A percentile compares a stretch with the other conserved stretches of the same genome.
phyloP scores from a whole-genome alignment of 2,113 vertebrate genomes.

The Rhinolophus sinicus region DNA sequence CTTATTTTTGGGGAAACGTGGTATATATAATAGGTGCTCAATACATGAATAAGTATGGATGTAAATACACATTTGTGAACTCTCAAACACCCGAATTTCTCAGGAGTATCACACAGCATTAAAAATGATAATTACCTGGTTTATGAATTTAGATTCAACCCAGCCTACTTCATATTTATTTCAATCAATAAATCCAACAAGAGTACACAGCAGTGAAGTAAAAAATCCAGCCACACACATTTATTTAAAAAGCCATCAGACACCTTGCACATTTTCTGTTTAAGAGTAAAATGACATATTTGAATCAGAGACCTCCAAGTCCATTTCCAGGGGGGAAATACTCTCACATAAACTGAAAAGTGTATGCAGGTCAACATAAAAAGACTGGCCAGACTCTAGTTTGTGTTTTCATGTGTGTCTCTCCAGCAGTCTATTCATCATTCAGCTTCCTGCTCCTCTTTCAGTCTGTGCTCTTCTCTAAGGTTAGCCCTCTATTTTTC shows the following conservation, averaged over 20 bases:
- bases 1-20: too few species aligned
- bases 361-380: neutral
- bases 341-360: conserved; percentile 14
- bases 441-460: neutral
- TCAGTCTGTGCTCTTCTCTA: conserved; percentile 20
- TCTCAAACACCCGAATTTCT: neutral
- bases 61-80: neutral
- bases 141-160: neutral
- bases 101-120: neutral
- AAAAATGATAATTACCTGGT: neutral
- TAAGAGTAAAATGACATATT: neutral
- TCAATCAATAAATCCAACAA: neutral
- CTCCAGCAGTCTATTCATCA: neutral
- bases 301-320: conserved; percentile 20
- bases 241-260: neutral
- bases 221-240: neutral
- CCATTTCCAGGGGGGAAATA: neutral
- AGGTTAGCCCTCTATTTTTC: conserved; percentile 55
- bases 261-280: neutral
- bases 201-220: neutral
- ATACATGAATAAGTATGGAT: neutral
- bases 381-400: neutral
- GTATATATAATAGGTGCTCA: neutral
- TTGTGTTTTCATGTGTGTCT: conserved; percentile 33
- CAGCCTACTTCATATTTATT: neutral